phyloP scores from a whole-genome alignment of 2,113 vertebrate species.

The Dicerorhinus sumatrensis region DNA sequence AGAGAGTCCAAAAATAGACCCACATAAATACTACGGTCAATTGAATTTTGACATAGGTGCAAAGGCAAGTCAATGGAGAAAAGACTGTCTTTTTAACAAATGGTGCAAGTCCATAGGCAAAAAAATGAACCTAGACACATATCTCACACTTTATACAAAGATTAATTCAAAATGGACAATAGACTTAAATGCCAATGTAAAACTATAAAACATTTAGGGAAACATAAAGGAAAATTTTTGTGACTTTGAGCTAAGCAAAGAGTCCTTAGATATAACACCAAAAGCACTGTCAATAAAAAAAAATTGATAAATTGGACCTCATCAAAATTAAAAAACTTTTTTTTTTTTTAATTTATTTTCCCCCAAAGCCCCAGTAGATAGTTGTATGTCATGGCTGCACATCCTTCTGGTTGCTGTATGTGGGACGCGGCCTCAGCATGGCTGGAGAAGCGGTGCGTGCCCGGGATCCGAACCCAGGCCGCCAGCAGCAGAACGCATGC shows the following conservation, averaged over 20 bases:
- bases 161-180: not conserved
- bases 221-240: not conserved
- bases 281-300: slow-evolving; percentile 4
- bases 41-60: slow-evolving; percentile 47
- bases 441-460: too few relatives aligned
- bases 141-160: not conserved
- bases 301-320: slow-evolving; percentile 2
- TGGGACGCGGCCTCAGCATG: too few relatives aligned
- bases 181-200: slow-evolving; percentile 6
- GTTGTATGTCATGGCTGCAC: too few relatives aligned
- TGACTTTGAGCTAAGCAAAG: slow-evolving; percentile 14
- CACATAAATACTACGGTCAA: slow-evolving; percentile 26
- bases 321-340: slow-evolving; percentile 42
- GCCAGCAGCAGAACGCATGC: too few relatives aligned
- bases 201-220: not conserved
- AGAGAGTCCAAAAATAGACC: slow-evolving; percentile 46
- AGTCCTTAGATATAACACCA: slow-evolving; percentile 10
- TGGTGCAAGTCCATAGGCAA: not conserved
- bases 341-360: too few relatives aligned
- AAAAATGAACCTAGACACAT: not conserved
- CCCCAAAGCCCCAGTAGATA: too few relatives aligned
- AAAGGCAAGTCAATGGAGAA: slow-evolving; percentile 34
- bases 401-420: too few relatives aligned
- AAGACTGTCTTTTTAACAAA: slow-evolving; percentile 44
- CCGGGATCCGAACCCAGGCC: too few relatives aligned